Conservation (phyloP, 2,797 vertebrate genomes). For the Hyperoplus lanceolatus region DNA sequence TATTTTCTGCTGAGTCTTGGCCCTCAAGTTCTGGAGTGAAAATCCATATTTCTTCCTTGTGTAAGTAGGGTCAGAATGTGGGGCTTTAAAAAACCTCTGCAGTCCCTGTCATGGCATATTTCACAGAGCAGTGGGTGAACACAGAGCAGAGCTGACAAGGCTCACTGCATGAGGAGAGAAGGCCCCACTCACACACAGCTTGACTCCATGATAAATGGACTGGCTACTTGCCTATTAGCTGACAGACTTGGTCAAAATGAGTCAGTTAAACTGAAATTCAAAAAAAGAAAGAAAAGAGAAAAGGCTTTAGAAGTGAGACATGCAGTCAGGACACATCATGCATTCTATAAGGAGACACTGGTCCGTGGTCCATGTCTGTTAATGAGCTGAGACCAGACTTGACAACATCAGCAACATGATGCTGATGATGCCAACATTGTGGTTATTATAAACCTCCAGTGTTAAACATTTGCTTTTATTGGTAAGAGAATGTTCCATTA, state of each 20-base stretch:
- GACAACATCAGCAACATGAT: conserved; percentile 1
- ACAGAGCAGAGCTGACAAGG: conserved; percentile 75
- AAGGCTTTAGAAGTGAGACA: conserved; percentile 25
- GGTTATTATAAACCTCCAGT: background rate
- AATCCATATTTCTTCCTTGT: conserved; percentile 74
- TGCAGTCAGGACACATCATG: conserved; percentile 40
- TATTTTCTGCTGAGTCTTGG: conserved; percentile 58
- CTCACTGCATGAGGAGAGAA: conserved; percentile 58
- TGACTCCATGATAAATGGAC: conserved; percentile 73
- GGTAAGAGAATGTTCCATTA: background rate
- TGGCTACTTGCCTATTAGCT: conserved; percentile 69
- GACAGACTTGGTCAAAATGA: conserved; percentile 61
- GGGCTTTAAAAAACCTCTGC: conserved; percentile 72
- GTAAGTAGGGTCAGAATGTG: conserved; percentile 73
- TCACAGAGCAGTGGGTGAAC: conserved; percentile 73
- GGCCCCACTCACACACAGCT: conserved; percentile 65
- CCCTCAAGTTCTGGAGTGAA: conserved; percentile 66
- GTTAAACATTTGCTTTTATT: too few species aligned
- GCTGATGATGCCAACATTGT: too few species aligned
- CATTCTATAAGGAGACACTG: conserved; percentile 34
- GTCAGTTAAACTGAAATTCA: conserved; percentile 30
- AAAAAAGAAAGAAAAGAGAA: conserved; percentile 16
- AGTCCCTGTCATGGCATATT: conserved; percentile 77
- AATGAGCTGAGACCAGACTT: conserved; percentile 16
- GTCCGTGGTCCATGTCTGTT: conserved; percentile 11